Percentiles rank a stretch among this genome's conserved stretches.
Evolutionary conservation across 2,113 vertebrate genomes (phyloP).

Genomic region (Benitochromis conjunctus): DNA sequence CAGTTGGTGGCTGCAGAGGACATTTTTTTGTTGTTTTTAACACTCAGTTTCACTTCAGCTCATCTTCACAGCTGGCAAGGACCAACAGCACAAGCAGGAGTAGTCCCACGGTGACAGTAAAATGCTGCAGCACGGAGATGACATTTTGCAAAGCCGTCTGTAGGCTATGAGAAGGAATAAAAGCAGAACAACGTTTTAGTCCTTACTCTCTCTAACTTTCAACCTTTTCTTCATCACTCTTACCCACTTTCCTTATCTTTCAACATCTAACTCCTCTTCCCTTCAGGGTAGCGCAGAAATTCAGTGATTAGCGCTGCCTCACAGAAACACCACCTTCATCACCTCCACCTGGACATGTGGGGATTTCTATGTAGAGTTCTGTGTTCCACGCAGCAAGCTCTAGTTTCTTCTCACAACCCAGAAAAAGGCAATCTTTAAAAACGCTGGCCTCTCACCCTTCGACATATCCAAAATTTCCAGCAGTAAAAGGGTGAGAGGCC

Average conservation of each 20-base stretch:
- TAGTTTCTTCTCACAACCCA: neutral
- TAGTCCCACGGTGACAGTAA: neutral
- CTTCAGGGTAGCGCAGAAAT: neutral
- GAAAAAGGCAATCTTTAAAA: neutral
- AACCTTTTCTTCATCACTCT: neutral
- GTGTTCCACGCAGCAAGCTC: neutral
- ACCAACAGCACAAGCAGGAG: neutral
- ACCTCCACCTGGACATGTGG: neutral
- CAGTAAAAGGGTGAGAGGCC: neutral
- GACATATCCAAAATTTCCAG: neutral
- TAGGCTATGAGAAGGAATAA: neutral
- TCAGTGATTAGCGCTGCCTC: neutral
- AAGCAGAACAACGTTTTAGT: neutral
- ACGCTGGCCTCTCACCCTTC: rapidly evolving
- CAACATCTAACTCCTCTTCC: neutral
- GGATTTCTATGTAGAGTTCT: neutral
- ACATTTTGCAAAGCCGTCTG: neutral
- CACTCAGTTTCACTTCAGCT: neutral
- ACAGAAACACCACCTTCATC: neutral
- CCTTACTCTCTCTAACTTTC: neutral
- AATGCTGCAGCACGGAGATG: neutral
- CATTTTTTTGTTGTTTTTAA: neutral
- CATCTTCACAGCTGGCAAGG: neutral
- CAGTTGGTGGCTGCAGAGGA: neutral
- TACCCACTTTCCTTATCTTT: neutral